Percentiles rank a stretch among this genome's conserved stretches.
phyloP scores from a whole-genome alignment of 2,797 vertebrate species.

The Adelosebastes latens region DNA sequence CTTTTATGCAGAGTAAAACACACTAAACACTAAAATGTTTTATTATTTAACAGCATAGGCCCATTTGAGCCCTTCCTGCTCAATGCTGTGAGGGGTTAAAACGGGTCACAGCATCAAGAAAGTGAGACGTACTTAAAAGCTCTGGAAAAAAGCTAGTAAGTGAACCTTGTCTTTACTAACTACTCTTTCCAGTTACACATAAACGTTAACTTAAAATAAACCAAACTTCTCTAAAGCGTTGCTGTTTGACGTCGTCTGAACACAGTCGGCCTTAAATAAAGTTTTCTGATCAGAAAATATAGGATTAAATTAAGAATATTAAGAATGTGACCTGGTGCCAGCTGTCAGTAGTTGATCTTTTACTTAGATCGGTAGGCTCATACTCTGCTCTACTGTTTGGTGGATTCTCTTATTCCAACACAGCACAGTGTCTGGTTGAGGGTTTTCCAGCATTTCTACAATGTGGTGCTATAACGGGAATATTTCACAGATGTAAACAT shows the following conservation, averaged over 20 bases:
- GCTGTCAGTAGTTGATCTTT: not conserved
- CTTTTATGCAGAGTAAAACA: not conserved
- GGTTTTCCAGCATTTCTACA: not conserved
- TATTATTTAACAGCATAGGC: not conserved
- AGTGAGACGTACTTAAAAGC: fast-evolving
- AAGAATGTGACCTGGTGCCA: not conserved
- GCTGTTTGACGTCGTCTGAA: not conserved
- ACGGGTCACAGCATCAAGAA: not conserved
- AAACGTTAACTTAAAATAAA: not conserved
- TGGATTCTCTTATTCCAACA: not conserved
- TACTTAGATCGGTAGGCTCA: too few species aligned
- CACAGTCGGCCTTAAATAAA: not conserved
- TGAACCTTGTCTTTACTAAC: not conserved
- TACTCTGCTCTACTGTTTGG: not conserved
- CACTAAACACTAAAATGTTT: not conserved
- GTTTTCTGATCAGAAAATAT: not conserved
- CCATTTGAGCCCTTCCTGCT: not conserved
- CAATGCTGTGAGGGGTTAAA: not conserved
- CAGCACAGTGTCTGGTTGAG: not conserved
- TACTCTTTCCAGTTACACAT: not conserved
- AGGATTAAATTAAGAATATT: not conserved
- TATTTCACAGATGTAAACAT: not conserved
- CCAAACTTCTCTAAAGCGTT: not conserved
- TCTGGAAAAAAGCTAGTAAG: not conserved
- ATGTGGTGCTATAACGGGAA: not conserved